phyloP scores from a whole-genome alignment of 2,888 invertebrate genomes.

The Lepas anatifera region DNA sequence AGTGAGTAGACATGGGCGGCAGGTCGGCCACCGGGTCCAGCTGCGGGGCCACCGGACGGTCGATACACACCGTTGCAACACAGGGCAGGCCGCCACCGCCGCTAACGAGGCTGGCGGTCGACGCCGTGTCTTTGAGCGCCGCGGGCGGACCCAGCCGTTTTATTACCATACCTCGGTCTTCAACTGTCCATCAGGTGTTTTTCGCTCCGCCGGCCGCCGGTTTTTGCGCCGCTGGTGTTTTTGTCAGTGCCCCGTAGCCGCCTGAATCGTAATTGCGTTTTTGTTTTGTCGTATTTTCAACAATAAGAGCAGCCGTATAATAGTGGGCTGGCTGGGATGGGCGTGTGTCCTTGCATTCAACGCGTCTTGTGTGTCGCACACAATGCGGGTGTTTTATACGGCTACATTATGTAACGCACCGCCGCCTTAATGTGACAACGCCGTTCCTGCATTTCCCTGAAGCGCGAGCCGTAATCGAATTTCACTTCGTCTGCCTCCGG shows the following conservation, averaged over 20 bases:
- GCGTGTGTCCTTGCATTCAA: constrained; percentile 5
- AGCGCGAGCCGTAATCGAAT: neutral
- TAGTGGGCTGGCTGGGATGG: neutral
- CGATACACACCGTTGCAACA: no score
- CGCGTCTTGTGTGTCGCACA: neutral
- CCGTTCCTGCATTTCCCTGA: neutral
- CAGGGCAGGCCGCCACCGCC: no score
- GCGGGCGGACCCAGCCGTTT: neutral
- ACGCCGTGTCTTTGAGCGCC: neutral
- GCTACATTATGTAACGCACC: constrained; percentile 2
- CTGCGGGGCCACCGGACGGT: neutral
- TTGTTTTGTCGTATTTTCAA: constrained; percentile 12
- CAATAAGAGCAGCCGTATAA: constrained; percentile 8
- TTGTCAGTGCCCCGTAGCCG: neutral
- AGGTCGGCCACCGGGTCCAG: no score
- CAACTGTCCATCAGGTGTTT: constrained; percentile 12
- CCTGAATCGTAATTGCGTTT: constrained; percentile 10
- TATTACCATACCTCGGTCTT: constrained; percentile 11
- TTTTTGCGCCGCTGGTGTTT: neutral
- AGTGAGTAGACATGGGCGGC: no score
- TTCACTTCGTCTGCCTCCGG: neutral
- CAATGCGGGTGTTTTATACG: neutral
- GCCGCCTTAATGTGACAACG: neutral
- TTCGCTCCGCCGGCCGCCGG: neutral
- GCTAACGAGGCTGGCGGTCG: neutral